Percentiles rank a stretch among this genome's conserved stretches.
phyloP scores from a whole-genome alignment of 2,113 vertebrate genomes.

The Chamaetylas fuelleborni region DNA sequence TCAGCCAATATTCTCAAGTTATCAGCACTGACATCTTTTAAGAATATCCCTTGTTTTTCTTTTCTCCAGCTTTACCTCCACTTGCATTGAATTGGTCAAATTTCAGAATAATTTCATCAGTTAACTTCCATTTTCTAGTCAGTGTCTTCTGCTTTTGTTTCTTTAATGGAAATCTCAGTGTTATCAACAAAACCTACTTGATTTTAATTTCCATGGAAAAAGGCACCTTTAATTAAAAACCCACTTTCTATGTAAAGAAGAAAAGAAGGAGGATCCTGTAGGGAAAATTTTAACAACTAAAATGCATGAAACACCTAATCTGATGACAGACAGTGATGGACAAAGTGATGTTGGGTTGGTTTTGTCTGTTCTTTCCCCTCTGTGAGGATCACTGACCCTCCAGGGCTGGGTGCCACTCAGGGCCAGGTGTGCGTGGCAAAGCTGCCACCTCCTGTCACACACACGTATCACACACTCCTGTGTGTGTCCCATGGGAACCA shows the following conservation, averaged over 20 bases:
- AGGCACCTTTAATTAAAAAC: neutral
- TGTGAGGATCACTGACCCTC: neutral
- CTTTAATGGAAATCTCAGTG: neutral
- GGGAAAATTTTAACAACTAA: neutral
- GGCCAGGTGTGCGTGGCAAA: neutral
- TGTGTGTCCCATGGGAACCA: fast-evolving
- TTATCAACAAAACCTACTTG: neutral
- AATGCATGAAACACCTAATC: neutral
- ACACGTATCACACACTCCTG: too few relatives aligned
- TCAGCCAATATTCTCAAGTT: neutral
- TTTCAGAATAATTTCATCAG: neutral
- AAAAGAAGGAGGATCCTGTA: neutral
- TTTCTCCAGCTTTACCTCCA: neutral
- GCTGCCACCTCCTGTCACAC: neutral
- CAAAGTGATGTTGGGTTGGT: neutral
- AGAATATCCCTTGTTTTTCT: neutral
- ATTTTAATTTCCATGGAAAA: neutral
- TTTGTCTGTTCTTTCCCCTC: neutral
- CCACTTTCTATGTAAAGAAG: neutral
- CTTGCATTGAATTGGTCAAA: neutral
- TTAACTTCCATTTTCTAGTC: neutral
- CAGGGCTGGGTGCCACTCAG: neutral
- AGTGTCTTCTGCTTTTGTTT: neutral
- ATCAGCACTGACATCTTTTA: neutral
- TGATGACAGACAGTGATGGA: neutral